Percentiles rank a stretch among this genome's conserved stretches.
Evolutionary conservation across 2,797 vertebrate genomes (phyloP).

Genomic region (Alauda arvensis): DNA sequence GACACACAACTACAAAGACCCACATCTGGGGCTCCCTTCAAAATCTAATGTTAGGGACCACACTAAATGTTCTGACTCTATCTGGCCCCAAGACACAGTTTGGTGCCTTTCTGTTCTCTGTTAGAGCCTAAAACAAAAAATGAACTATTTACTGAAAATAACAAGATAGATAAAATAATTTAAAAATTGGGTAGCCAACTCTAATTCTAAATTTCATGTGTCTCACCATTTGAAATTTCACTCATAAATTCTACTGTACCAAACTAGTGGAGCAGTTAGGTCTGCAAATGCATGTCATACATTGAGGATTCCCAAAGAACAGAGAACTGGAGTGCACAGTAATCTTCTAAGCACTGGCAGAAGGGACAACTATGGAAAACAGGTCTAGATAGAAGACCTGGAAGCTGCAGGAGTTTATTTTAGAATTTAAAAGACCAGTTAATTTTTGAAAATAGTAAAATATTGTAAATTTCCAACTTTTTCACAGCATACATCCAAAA

Average conservation of each 20-base stretch:
- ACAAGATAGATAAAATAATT: not conserved
- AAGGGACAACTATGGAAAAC: not conserved
- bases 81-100: not conserved
- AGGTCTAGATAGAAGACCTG: not conserved
- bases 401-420: not conserved
- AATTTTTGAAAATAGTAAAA: not conserved
- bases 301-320: not conserved
- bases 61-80: not conserved
- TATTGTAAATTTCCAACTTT: not conserved
- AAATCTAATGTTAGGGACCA: not conserved
- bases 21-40: not conserved
- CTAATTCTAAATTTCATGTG: not conserved
- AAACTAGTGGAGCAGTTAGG: not conserved
- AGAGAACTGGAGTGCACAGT: not conserved
- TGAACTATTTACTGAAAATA: not conserved
- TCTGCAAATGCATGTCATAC: not conserved
- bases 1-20: not conserved
- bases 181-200: not conserved
- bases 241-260: not conserved
- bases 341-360: not conserved
- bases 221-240: not conserved
- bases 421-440: not conserved
- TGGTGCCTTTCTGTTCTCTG: not conserved
- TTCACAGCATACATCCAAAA: not conserved
- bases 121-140: not conserved